Conservation (phyloP, 2,797 vertebrate genomes). For the Denticeps clupeoides region DNA sequence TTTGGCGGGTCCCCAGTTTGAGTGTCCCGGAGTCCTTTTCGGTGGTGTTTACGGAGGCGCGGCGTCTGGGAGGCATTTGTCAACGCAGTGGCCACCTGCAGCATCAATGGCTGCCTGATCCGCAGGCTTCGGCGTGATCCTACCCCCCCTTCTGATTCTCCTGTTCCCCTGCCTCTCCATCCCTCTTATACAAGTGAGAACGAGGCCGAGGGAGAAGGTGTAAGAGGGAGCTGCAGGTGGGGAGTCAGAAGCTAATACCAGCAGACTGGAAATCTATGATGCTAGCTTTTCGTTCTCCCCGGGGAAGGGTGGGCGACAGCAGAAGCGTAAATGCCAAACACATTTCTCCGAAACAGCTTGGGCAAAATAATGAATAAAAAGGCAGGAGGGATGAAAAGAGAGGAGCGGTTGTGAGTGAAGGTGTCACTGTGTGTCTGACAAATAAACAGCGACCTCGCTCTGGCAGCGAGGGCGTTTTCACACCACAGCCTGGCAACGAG, state of each 20-base stretch:
- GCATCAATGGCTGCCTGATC: too few species aligned
- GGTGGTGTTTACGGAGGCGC: neutral
- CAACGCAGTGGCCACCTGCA: neutral
- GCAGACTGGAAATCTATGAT: constrained; percentile 3
- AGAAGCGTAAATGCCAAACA: neutral
- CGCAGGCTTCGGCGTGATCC: too few species aligned
- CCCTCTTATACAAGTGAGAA: neutral
- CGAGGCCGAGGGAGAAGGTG: neutral
- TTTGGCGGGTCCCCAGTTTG: too few species aligned
- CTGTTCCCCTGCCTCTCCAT: neutral
- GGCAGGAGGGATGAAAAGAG: neutral
- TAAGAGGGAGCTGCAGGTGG: neutral
- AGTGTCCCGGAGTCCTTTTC: too few species aligned
- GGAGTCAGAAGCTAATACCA: neutral
- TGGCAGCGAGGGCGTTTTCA: neutral
- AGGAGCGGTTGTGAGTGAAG: too few species aligned
- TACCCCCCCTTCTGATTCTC: neutral
- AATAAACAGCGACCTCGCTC: too few species aligned
- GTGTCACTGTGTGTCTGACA: too few species aligned
- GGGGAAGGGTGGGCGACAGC: neutral
- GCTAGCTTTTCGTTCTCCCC: neutral
- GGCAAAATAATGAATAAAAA: constrained; percentile 2
- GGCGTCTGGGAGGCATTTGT: neutral
- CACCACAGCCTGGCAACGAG: neutral
- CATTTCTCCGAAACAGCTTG: neutral